Evolutionary conservation across 2,113 vertebrate species (phyloP), one percentile per base, ranked within the genome.

Genomic region (Bubo scandiacus): DNA sequence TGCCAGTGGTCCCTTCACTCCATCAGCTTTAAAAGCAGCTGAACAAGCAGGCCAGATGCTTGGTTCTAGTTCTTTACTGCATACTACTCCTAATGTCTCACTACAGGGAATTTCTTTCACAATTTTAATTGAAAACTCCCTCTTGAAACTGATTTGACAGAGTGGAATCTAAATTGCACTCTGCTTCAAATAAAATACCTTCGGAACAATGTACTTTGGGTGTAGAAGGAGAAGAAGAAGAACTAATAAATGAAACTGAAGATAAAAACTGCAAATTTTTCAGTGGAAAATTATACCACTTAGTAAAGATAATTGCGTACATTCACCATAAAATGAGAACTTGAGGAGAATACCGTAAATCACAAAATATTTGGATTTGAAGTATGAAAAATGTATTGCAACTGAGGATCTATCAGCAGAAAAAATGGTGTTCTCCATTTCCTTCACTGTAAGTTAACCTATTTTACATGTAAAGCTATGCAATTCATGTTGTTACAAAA

Each of bases 361-460:
- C 70, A 36, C 43, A 75, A 73, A 96, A 92, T 77, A 91, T 80
- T 92, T 81, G 72, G 22, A 89, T 89, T 75, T 89, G 54, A 85
- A 89, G 62, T 36, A 90, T 43, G 77, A 72, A 79, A 79, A 66
- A 40, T 23, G 18, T 43, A 70, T 47, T 77, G n/a, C 29, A 65
- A 42, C 34, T 70, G 57, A 95, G 40, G 73, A 21, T 42, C 36
- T 58, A 26, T 17, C 66, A 77, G 54, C 29, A 47, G 54, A 26
- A 72, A 61, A 57, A 55, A 13, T 5, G 34, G 10, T 57, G 43
- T 21, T 92, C 58, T 38, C 58, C 3, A 6, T 62, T 75, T 71
- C 40, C 45, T 58, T 36, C 73, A 32, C 14, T 75, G 47, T 4
- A 57, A 81, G 38, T 45, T 47, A 59, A 16, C 5, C 30, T 51